These are phyloP conservation scores for Tetrao urogallus DNA, from an alignment of 2,113 vertebrate species.

Conservation along the genomic window DNA sequence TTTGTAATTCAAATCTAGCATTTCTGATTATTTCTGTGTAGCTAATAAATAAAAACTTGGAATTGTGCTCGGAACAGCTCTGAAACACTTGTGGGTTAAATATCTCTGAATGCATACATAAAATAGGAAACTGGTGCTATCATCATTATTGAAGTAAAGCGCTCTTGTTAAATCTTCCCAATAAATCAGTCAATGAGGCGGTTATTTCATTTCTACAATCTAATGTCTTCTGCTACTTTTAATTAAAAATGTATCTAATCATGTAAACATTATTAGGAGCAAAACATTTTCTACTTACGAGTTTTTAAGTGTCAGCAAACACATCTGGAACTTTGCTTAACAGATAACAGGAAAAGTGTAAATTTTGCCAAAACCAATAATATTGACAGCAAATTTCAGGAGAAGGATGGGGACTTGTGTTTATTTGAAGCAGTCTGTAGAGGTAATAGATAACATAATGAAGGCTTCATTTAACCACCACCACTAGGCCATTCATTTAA, in stretches of 20 bases:
- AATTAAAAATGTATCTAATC: constrained; percentile 58
- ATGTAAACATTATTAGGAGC: constrained; percentile 46
- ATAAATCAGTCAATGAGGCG: constrained; percentile 52
- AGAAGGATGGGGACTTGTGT: background rate
- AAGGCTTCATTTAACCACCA: background rate
- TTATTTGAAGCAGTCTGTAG: background rate
- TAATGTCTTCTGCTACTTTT: constrained; percentile 53
- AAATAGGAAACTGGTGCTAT: background rate
- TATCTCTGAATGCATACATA: constrained; percentile 22
- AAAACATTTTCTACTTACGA: constrained; percentile 43
- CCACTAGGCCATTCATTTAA: background rate
- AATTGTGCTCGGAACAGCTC: background rate
- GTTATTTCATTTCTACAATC: constrained; percentile 57
- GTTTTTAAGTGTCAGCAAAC: constrained; percentile 44
- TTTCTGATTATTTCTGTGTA: background rate
- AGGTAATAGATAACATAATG: background rate
- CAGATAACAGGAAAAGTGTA: background rate
- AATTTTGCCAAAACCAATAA: constrained; percentile 16
- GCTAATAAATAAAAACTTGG: background rate
- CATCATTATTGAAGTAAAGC: constrained; percentile 16
- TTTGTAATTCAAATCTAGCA: background rate
- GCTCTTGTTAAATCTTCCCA: constrained; percentile 31
- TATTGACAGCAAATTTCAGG: background rate
- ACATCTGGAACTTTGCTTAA: constrained; percentile 52
- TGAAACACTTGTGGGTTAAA: constrained; percentile 37